Evolutionary conservation across 2,888 invertebrate species (phyloP).

Genomic region (Yponomeuta cagnagella): DNA sequence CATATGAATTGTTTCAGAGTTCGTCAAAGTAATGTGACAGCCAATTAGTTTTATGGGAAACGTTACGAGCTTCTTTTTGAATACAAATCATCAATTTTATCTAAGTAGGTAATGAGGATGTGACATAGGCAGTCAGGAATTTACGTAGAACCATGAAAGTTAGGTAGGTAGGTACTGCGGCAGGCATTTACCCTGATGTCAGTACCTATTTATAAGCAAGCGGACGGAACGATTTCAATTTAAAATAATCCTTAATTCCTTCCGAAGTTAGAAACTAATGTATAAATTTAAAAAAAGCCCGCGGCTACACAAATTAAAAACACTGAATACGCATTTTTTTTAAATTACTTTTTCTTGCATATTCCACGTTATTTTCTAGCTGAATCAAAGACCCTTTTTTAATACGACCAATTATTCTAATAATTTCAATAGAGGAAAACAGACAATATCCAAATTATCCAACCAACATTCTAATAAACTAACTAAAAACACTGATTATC

Average conservation of each 20-base stretch:
- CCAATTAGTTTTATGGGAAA: conserved; percentile 38
- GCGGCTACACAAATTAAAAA: too few species aligned
- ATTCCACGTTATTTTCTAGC: too few species aligned
- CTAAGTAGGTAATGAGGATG: conserved; percentile 30
- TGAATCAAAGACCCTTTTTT: too few species aligned
- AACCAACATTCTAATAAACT: too few species aligned
- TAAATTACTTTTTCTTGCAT: too few species aligned
- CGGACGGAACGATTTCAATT: not conserved
- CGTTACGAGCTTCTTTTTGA: conserved; percentile 30
- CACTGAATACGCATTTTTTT: too few species aligned
- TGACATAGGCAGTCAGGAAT: conserved; percentile 17
- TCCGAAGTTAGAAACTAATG: too few species aligned
- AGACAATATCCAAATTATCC: too few species aligned
- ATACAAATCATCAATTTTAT: conserved; percentile 37
- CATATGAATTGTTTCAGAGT: not conserved
- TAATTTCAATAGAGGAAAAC: too few species aligned
- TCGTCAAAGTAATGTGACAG: conserved; percentile 26
- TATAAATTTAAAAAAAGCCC: too few species aligned
- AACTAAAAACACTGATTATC: too few species aligned
- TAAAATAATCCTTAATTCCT: not conserved
- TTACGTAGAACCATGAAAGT: not conserved
- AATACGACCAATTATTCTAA: too few species aligned
- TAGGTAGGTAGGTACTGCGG: not conserved
- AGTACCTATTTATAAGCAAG: not conserved
- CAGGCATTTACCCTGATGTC: not conserved